Base-by-base conservation (phyloP, 2,797 vertebrate genomes). In the Mormyrus hasselquistii region DNA sequence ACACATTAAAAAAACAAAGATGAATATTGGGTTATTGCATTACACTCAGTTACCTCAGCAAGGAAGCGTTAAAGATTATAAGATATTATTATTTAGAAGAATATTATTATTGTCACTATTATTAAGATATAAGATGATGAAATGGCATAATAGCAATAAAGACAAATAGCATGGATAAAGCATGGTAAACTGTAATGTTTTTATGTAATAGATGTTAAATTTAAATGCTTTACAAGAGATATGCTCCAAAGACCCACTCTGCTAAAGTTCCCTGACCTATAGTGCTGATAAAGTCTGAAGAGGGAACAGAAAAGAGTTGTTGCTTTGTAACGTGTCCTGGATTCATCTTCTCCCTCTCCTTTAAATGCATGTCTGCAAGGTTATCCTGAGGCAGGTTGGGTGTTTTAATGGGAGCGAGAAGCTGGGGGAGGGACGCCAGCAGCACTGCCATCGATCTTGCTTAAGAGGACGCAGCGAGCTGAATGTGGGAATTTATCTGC, bases 401-500 rank as follows among this genome's bases (percentile, higher is more conserved):
- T 82, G 90, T 91, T 93, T 94, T 95, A 94, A 93, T 91, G 90
- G 93, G 91, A 94, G 93, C 91, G 19, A 50, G 76, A 82, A 6
- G 38, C 76, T 94, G 89, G 90, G 90, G 89, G 90, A 89, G 34
- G 89, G 92, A 90, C 91, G 88, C 93, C 91, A n/a, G 90, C 90
- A 91, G 94, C 90, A 82, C 92, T 94, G 90, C 94, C 94, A 95
- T 95, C 92, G 90, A 94, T 95, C 92, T 92, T 90, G 90, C 95
- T 96, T 95, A 92, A 94, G 93, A 92, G 92, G 92, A 92, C 93
- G 92, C 93, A 91, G 92, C 87, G 92, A 91, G 89, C 92, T 93
- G 94, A 94, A 93, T 94, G 92, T 95, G 94, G 95, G 93, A 94
- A 94, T 93, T 92, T 90, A 82, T 93, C 92, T 91, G 92, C 93